Evolutionary conservation across 2,888 invertebrate genomes (phyloP).

Genomic region (Acrobasis suavella): DNA sequence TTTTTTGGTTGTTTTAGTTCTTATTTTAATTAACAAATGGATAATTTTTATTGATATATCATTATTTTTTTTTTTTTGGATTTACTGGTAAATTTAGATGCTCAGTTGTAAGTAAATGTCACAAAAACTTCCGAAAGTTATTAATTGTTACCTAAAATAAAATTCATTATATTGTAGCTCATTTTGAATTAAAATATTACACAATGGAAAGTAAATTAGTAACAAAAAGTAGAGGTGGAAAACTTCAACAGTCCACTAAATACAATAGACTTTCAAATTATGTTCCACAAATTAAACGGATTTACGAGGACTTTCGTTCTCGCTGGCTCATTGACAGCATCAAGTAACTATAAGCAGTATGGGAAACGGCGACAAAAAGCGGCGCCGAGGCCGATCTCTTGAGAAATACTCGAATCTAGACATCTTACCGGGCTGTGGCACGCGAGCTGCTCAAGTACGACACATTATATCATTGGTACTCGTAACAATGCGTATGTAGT

Average conservation of each 20-base stretch:
- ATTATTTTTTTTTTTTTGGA: too few relatives aligned
- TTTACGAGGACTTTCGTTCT: slow-evolving; percentile 53
- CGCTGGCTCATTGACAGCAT: slow-evolving; percentile 34
- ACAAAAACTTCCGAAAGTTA: too few relatives aligned
- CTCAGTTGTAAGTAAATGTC: too few relatives aligned
- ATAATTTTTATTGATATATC: too few relatives aligned
- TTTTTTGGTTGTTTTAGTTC: too few relatives aligned
- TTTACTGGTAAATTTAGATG: too few relatives aligned
- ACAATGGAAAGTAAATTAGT: neutral
- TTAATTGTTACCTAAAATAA: too few relatives aligned
- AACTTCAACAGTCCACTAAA: neutral
- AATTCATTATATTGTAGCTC: too few relatives aligned
- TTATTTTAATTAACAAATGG: too few relatives aligned
- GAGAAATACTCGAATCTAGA: slow-evolving; percentile 39
- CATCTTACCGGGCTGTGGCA: slow-evolving; percentile 1
- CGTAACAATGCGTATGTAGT: too few relatives aligned
- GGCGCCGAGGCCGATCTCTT: slow-evolving; percentile 36
- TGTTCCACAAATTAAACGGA: neutral
- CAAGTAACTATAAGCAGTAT: slow-evolving; percentile 31
- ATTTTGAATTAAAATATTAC: neutral
- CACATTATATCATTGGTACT: neutral
- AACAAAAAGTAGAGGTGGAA: neutral
- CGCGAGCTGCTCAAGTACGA: slow-evolving; percentile 1
- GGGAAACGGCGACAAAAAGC: slow-evolving; percentile 49
- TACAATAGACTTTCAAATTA: slow-evolving; percentile 15